Percentiles rank a stretch among this genome's conserved stretches.
phyloP scores from a whole-genome alignment of 2,888 invertebrate genomes.

The Hypena proboscidalis region DNA sequence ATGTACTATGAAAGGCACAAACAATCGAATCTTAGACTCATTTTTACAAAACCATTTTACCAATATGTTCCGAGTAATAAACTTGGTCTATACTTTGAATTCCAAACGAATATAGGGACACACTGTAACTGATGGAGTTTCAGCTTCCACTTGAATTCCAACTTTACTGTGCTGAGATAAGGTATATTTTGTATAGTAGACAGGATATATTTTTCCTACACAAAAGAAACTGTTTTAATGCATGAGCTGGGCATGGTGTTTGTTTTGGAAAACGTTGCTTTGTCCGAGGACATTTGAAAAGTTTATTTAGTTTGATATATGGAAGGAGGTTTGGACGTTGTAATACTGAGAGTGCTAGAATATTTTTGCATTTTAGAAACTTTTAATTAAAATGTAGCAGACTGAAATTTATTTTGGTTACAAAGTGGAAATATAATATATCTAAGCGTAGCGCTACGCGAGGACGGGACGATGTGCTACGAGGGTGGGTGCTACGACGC shows the following conservation, averaged over 20 bases:
- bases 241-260: slow-evolving; percentile 35
- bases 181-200: slow-evolving; percentile 1
- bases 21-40: slow-evolving; percentile 10
- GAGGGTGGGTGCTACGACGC: too few relatives aligned
- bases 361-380: too few relatives aligned
- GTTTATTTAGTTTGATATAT: slow-evolving; percentile 19
- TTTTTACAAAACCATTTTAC: slow-evolving; percentile 48
- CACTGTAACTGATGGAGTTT: slow-evolving; percentile 34
- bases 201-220: slow-evolving; percentile 16
- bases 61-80: slow-evolving; percentile 69
- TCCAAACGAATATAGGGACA: slow-evolving; percentile 57
- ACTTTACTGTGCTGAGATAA: background rate
- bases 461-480: too few relatives aligned
- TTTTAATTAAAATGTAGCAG: too few relatives aligned
- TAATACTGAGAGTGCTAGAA: too few relatives aligned
- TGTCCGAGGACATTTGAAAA: slow-evolving; percentile 21
- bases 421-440: too few relatives aligned
- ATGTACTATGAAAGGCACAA: too few relatives aligned
- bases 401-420: too few relatives aligned
- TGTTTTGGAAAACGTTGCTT: slow-evolving; percentile 34
- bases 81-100: slow-evolving; percentile 58
- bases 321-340: background rate
- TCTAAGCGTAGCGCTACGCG: too few relatives aligned
- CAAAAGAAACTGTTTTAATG: slow-evolving; percentile 42
- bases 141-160: background rate